A percentile compares a stretch with the other conserved stretches of the same genome.
Evolutionary conservation across 2,797 vertebrate species (phyloP).

Genomic region (Morus bassanus): DNA sequence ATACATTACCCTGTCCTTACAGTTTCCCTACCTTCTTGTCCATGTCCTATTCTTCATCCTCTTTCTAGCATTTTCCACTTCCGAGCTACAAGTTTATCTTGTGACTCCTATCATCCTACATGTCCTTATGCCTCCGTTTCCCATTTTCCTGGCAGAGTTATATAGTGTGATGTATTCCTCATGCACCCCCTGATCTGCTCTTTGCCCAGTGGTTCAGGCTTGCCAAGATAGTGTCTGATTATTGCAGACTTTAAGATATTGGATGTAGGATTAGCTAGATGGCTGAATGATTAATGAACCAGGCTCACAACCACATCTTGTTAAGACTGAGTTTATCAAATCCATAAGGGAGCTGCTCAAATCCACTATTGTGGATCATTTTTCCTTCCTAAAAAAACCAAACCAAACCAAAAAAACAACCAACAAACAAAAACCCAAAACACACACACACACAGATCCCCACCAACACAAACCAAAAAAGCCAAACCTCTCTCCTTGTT

Average conservation of each 20-base stretch:
- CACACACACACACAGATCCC: too few relatives aligned
- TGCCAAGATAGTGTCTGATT: not conserved
- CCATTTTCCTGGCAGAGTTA: not conserved
- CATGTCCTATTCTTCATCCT: not conserved
- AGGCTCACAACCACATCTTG: not conserved
- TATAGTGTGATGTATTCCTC: not conserved
- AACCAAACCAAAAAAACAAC: too few relatives aligned
- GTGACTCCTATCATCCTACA: not conserved
- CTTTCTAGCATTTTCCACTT: not conserved
- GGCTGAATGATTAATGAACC: slow-evolving; percentile 1
- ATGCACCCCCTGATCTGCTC: not conserved
- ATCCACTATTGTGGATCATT: not conserved
- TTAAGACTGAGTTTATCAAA: slow-evolving; percentile 29
- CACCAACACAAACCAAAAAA: too few relatives aligned
- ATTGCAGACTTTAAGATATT: not conserved
- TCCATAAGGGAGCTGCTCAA: not conserved
- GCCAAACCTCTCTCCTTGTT: not conserved
- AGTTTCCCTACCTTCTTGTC: not conserved
- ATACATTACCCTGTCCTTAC: not conserved
- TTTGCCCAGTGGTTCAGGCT: not conserved
- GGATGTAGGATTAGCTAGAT: not conserved
- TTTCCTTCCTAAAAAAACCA: not conserved
- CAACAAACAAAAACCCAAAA: too few relatives aligned
- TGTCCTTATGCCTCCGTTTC: not conserved
- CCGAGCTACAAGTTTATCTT: not conserved